Base-by-base conservation (phyloP, 2,797 vertebrate species). In the Hipposideros larvatus region DNA sequence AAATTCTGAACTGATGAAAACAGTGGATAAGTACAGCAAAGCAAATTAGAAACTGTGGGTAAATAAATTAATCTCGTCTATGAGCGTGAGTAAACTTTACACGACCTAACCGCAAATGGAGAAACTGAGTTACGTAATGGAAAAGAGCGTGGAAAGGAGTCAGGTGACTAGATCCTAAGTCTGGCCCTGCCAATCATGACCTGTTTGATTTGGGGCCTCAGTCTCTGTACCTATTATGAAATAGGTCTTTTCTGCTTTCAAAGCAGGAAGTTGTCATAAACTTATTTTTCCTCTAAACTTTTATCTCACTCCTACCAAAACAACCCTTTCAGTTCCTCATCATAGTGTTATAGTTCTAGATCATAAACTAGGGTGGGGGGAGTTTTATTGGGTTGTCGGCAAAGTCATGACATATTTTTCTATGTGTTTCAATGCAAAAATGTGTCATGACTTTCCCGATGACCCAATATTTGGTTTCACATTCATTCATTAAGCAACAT, bases 1-100 rank as follows among this genome's bases (percentile, higher is more conserved):
- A 68, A 71, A 68, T 77, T 91, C 34, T 51, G 28, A 94, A 92
- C 41, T 14, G 24, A 63, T 73, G 34, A 82, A 94, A 83, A 22
- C 63, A 87, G 11, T 10, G 22, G 24, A 6, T 71, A 77, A 78
- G 43, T 43, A 82, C 1, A 80, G 16, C 48, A 46, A 79, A 41
- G 21, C n/a, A 61, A 51, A 80, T 80, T 59, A 90, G 48, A 31
- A 85, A 80, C 0, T 2, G 48, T 14, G 61, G 34, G 77, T 55
- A 51, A 75, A 59, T 51, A 66, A 65, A 66, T 46, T 43, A 57
- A 68, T 66, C 18, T 78, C 77, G 4, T 15, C 24, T 88, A 0
- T 74, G 24, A 84, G 43, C 1, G 79, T 46, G 75, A 41, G 53
- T 61, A 31, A 85, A 46, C 8, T 83, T 77, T 37, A 68, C 70